A percentile compares a stretch with the other conserved stretches of the same genome.
Evolutionary conservation across 2,888 invertebrate species (phyloP).

Genomic region (Lysandra bellargus): DNA sequence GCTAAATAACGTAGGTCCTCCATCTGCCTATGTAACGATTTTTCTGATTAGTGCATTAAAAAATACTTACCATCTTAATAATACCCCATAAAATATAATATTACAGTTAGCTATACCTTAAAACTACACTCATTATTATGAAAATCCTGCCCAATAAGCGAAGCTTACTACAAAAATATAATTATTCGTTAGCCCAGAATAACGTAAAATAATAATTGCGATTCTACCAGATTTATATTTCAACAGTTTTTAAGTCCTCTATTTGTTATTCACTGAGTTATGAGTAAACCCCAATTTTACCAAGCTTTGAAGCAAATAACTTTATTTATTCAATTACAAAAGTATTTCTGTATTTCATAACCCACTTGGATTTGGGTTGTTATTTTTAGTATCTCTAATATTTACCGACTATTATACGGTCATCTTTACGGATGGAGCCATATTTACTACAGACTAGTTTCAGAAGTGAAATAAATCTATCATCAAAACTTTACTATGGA

Average conservation of each 20-base stretch:
- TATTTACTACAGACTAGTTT: conserved; percentile 9
- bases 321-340: conserved; percentile 7
- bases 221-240: background rate
- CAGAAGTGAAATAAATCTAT: background rate
- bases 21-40: no score
- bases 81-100: no score
- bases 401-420: background rate
- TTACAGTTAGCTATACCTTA: no score
- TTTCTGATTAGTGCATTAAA: no score
- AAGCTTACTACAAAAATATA: background rate
- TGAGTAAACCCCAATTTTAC: background rate
- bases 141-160: background rate
- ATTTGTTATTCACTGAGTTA: conserved; percentile 16
- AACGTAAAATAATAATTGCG: background rate
- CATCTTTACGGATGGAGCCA: background rate
- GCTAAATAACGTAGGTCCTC: no score
- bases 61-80: no score
- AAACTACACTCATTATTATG: background rate
- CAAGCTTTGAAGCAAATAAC: conserved; percentile 14
- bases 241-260: conserved; percentile 7
- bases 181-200: background rate
- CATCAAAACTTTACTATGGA: background rate
- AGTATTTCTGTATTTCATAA: background rate
- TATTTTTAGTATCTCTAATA: conserved; percentile 18
- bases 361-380: background rate